Evolutionary conservation across 2,888 invertebrate genomes (phyloP).

Genomic region (Latrodectus hesperus): DNA sequence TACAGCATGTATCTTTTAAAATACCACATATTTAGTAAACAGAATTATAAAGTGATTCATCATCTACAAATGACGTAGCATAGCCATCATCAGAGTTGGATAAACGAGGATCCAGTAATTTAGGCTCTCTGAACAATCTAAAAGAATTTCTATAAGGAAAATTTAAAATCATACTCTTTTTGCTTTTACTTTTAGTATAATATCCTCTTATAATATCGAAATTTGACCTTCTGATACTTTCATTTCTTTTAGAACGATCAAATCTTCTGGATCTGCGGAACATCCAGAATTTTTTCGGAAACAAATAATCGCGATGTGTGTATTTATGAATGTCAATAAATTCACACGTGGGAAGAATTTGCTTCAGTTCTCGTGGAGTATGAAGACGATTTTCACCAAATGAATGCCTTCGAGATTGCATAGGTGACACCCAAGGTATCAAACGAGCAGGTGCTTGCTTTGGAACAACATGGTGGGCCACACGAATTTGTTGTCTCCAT

Average conservation of each 20-base stretch:
- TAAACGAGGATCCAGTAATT: constrained; percentile 3
- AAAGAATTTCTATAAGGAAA: constrained; percentile 16
- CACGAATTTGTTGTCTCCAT: constrained; percentile 64
- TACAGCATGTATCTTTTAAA: neutral
- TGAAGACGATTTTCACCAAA: neutral
- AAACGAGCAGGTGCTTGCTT: neutral
- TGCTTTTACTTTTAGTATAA: constrained; percentile 41
- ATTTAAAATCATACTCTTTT: constrained; percentile 37
- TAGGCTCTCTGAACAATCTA: constrained; percentile 10
- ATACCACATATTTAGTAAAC: constrained; percentile 18
- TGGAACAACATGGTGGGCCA: constrained; percentile 59
- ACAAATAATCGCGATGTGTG: constrained; percentile 22
- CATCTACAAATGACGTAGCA: constrained; percentile 55
- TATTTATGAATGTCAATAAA: constrained; percentile 33
- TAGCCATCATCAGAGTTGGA: constrained; percentile 63
- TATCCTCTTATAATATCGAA: constrained; percentile 52
- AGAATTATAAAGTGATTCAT: constrained; percentile 66
- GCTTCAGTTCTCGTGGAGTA: constrained; percentile 9
- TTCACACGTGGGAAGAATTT: constrained; percentile 32
- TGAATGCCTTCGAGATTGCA: neutral
- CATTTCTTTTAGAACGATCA: constrained; percentile 17
- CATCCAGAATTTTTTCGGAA: constrained; percentile 64
- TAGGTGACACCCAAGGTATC: neutral
- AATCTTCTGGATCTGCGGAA: constrained; percentile 47
- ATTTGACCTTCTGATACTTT: constrained; percentile 8